These are phyloP conservation scores for Cordilura impudica DNA, from an alignment of 2,888 invertebrate species.

Conservation along the genomic window DNA sequence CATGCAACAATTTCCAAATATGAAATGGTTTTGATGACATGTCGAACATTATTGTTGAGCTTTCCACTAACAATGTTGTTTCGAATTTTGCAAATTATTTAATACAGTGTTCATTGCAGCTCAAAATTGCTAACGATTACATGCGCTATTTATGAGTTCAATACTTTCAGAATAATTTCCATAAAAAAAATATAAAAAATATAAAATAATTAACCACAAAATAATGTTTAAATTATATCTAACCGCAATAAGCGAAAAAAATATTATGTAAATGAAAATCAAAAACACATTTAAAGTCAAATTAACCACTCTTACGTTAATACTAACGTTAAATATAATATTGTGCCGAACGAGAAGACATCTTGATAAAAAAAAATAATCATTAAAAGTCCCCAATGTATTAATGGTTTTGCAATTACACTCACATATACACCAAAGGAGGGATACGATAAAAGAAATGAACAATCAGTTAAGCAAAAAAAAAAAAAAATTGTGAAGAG, in stretches of 20 bases:
- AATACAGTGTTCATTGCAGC: too few relatives aligned
- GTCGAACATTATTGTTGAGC: too few relatives aligned
- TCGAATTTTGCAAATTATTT: too few relatives aligned
- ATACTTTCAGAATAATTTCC: not conserved
- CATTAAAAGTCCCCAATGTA: not conserved
- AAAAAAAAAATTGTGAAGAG: not conserved
- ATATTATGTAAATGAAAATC: constrained; percentile 21
- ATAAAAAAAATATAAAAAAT: not conserved
- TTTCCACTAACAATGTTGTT: too few relatives aligned
- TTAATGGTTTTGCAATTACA: not conserved
- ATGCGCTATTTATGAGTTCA: not conserved
- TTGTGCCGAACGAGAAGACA: too few relatives aligned
- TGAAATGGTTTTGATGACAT: too few relatives aligned
- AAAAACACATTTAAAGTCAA: constrained; percentile 13
- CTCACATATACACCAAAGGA: not conserved
- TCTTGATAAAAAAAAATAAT: not conserved
- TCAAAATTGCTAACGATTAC: not conserved
- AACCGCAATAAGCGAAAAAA: constrained; percentile 3
- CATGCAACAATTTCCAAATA: too few relatives aligned
- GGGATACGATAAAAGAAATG: not conserved
- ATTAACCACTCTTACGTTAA: not conserved
- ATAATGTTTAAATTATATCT: not conserved
- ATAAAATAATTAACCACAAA: constrained; percentile 7
- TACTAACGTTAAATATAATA: not conserved
- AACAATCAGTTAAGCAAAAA: not conserved